Evolutionary conservation across 2,113 vertebrate genomes (phyloP), one percentile per base, ranked within the genome.

Genomic region (Nothocercus nigrocapillus): DNA sequence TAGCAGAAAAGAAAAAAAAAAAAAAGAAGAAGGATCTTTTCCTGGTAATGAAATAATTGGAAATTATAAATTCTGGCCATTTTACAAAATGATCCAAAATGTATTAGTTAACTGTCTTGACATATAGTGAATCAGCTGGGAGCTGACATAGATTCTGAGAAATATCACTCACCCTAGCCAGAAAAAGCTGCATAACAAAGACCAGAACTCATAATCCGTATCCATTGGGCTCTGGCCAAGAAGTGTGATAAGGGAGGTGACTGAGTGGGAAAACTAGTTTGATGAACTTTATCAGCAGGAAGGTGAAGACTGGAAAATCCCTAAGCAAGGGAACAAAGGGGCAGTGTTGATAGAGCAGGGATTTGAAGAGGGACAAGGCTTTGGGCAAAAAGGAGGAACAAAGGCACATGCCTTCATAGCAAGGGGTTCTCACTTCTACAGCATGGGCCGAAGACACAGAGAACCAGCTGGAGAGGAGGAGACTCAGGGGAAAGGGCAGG

Each of bases 241-340:
- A 36, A 93, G 51, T 13, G 72, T 61, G 95, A 94, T 97, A 97
- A 95, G 88, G 42, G 82, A 95, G 89, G 91, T 95, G 89, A 54
- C 89, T 75, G 85, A 95, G 75, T 77, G 82, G 93, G 93, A 96
- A 96, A 96, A 95, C 94, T 87, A 94, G 78, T 88, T 70, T 95
- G 95, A 95, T 94, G 91, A 95, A 94, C 72, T 92, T 95, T 95
- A 95, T 95, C 93, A 77, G 75, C 94, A 97, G 94, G 96, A 96
- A 96, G 85, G 91, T 93, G 84, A 93, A 36, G 67, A 95, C 72
- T 77, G 91, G 93, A 96, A 97, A 96, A 88, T 95, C 82, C 72
- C 89, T 67, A 72, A 94, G 85, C 75, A 93, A 63, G 56, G 88
- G 89, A 95, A 96, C 95, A 95, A 95, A 94, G 93, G 94, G 89